Percentiles rank a stretch among this genome's conserved stretches.
Evolutionary conservation across 2,113 vertebrate genomes (phyloP).

Genomic region (Leptodactylus fuscus): DNA sequence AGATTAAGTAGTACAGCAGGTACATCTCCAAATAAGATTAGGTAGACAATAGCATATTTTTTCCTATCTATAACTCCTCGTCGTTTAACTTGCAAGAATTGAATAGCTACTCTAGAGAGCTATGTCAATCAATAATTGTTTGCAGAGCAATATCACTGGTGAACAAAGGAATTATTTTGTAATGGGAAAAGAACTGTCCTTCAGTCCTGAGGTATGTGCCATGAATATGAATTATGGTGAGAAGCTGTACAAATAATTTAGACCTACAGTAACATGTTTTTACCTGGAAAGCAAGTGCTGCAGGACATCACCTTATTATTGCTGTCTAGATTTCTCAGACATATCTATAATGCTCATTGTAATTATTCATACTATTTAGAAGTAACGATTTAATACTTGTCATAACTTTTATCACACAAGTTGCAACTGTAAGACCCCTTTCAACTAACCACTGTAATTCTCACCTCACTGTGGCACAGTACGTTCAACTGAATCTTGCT

Average conservation of each 20-base stretch:
- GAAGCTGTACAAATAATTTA: neutral
- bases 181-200: constrained; percentile 65
- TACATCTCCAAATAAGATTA: constrained; percentile 54
- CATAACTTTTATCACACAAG: neutral
- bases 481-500: no score
- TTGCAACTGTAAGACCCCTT: no score
- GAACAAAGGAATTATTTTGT: constrained; percentile 73
- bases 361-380: neutral
- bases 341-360: neutral
- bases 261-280: neutral
- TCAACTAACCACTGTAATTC: no score
- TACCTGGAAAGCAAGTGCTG: neutral
- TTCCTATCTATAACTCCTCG: constrained; percentile 72
- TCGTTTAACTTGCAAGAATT: constrained; percentile 69
- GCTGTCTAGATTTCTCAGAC: neutral
- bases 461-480: no score
- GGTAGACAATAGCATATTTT: constrained; percentile 64
- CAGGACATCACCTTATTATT: neutral
- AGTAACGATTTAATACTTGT: neutral
- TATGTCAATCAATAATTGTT: constrained; percentile 72
- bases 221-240: constrained; percentile 23
- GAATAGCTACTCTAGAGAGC: constrained; percentile 69
- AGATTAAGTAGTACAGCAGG: constrained; percentile 31
- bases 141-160: constrained; percentile 68
- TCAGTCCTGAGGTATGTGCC: constrained; percentile 10